A percentile compares a stretch with the other conserved stretches of the same genome.
phyloP scores from a whole-genome alignment of 2,797 vertebrate species.

The Selene dorsalis region DNA sequence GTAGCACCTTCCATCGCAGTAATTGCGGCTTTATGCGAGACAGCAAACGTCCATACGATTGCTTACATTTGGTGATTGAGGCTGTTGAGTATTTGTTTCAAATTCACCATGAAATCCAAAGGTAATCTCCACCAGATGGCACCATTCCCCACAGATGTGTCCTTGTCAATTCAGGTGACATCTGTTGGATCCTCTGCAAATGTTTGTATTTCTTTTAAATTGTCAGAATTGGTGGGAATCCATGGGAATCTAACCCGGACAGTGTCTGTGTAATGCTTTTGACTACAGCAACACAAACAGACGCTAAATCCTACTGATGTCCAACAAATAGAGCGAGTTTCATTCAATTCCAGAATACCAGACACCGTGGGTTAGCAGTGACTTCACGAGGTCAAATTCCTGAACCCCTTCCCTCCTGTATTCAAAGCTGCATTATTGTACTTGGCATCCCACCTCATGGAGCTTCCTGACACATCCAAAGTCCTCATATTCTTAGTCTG shows the following conservation, averaged over 20 bases:
- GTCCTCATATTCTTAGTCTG: conserved; percentile 49
- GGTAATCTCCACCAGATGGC: conserved; percentile 56
- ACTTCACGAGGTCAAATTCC: conserved; percentile 64
- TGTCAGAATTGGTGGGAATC: background rate
- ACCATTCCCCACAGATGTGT: conserved; percentile 22
- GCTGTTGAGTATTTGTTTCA: conserved; percentile 26
- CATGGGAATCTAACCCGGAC: conserved; percentile 3
- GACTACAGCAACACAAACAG: conserved; percentile 38
- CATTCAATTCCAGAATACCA: conserved; percentile 10
- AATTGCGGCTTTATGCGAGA: conserved; percentile 31
- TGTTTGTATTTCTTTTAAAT: conserved; percentile 8
- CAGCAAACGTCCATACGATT: conserved; percentile 12
- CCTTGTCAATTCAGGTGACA: conserved; percentile 18
- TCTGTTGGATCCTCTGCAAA: background rate
- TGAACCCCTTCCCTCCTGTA: conserved; percentile 59
- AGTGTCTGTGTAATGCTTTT: background rate
- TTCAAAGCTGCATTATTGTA: conserved; percentile 55
- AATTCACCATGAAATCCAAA: conserved; percentile 28
- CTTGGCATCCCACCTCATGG: conserved; percentile 53
- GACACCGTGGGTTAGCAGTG: conserved; percentile 24
- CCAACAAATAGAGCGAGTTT: conserved; percentile 19
- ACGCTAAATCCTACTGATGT: conserved; percentile 8
- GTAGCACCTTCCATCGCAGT: conserved; percentile 8
- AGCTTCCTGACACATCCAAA: conserved; percentile 59
- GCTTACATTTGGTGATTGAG: conserved; percentile 43